phyloP scores from a whole-genome alignment of 2,113 vertebrate genomes.

The Strix aluco region DNA sequence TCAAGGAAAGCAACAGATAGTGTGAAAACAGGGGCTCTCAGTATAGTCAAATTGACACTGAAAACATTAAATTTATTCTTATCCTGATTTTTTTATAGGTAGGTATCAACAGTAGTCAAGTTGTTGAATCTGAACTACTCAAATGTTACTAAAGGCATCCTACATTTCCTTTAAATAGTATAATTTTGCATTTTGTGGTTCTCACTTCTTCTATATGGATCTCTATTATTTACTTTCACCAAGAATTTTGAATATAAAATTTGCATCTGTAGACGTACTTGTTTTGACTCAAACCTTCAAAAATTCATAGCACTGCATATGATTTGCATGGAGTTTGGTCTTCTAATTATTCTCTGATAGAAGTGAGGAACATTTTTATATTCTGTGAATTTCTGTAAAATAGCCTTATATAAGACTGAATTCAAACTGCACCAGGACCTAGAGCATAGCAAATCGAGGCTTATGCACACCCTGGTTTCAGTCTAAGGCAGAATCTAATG shows the following conservation, averaged over 20 bases:
- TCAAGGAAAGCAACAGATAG: background rate
- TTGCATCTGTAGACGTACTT: slow-evolving; percentile 11
- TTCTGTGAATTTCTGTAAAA: background rate
- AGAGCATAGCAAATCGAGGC: background rate
- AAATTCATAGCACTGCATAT: slow-evolving; percentile 3
- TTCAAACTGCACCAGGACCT: background rate
- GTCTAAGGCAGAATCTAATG: background rate
- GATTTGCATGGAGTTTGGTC: slow-evolving; percentile 6
- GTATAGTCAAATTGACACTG: background rate
- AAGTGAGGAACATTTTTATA: background rate
- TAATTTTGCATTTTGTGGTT: slow-evolving; percentile 13
- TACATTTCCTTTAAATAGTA: slow-evolving; percentile 25
- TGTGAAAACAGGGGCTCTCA: background rate
- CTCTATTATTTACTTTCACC: slow-evolving; percentile 30
- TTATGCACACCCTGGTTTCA: background rate
- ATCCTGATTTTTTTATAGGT: background rate
- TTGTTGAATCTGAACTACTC: background rate
- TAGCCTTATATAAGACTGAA: background rate
- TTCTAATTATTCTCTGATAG: background rate
- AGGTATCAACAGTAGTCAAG: background rate
- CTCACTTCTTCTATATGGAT: slow-evolving; percentile 1
- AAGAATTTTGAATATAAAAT: slow-evolving; percentile 19
- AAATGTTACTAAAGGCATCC: background rate
- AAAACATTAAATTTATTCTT: background rate
- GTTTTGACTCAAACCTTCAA: slow-evolving; percentile 33